Conservation (phyloP, 2,797 vertebrate genomes). For the Poeciliopsis paucimaculata region DNA sequence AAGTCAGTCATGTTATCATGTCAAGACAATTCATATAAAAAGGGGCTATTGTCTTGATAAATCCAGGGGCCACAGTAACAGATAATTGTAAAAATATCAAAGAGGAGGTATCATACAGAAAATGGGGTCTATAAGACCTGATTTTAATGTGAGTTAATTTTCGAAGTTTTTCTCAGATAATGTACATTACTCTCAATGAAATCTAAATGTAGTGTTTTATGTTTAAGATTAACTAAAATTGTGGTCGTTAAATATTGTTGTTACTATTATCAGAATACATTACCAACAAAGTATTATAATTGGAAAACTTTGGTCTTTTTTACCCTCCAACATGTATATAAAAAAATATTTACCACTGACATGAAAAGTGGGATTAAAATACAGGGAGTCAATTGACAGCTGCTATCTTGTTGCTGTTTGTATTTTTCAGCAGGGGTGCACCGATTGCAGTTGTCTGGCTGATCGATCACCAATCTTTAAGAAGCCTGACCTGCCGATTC, state of each 20-base stretch:
- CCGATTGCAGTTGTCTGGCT: too few species aligned
- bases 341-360: too few species aligned
- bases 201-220: too few species aligned
- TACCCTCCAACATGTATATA: not conserved
- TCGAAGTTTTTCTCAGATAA: not conserved
- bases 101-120: not conserved
- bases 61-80: not conserved
- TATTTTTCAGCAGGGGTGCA: too few species aligned
- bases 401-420: too few species aligned
- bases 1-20: not conserved
- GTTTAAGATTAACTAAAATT: too few species aligned
- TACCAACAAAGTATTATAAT: not conserved
- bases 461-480: too few species aligned
- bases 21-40: too few species aligned
- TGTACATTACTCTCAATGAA: too few species aligned
- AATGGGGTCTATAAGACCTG: not conserved
- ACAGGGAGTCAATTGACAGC: not conserved
- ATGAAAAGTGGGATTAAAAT: too few species aligned
- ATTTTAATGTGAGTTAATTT: not conserved
- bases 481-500: too few species aligned
- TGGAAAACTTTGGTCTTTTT: not conserved
- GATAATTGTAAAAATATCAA: not conserved
- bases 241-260: not conserved
- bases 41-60: not conserved
- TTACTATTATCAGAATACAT: not conserved